A percentile compares a stretch with the other conserved stretches of the same genome.
phyloP scores from a whole-genome alignment of 2,113 vertebrate genomes.

The Lepus americanus region DNA sequence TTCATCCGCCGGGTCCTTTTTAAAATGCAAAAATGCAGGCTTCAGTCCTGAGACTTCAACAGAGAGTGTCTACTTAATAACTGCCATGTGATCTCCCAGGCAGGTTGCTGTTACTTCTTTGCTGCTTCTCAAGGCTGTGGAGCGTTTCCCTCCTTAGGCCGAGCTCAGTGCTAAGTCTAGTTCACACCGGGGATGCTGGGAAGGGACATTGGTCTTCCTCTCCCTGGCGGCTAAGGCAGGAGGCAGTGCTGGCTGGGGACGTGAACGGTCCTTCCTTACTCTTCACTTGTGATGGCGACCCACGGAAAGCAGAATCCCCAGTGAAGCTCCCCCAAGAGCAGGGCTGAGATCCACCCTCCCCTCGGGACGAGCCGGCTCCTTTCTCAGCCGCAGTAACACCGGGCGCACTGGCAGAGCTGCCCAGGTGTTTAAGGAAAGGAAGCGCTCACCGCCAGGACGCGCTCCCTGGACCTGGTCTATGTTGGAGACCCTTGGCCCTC shows the following conservation, averaged over 20 bases:
- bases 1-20: neutral
- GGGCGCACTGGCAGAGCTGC: too few relatives aligned
- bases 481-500: neutral
- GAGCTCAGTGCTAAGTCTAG: neutral
- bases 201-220: neutral
- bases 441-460: too few relatives aligned
- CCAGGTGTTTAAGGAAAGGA: too few relatives aligned
- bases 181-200: neutral
- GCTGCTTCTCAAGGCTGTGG: neutral
- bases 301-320: neutral
- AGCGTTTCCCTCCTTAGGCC: neutral
- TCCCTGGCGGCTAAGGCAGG: neutral
- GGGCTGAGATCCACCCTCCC: neutral
- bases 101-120: neutral
- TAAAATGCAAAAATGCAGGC: neutral
- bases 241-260: neutral
- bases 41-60: constrained; percentile 11
- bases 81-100: neutral
- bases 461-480: neutral
- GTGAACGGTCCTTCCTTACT: neutral
- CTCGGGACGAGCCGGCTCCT: rapidly evolving
- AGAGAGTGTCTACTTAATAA: neutral
- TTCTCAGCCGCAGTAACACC: neutral
- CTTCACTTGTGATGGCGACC: neutral
- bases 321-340: neutral